These are phyloP conservation scores for Proterorhinus semilunaris DNA, from an alignment of 2,113 vertebrate species.

Conservation along the genomic window DNA sequence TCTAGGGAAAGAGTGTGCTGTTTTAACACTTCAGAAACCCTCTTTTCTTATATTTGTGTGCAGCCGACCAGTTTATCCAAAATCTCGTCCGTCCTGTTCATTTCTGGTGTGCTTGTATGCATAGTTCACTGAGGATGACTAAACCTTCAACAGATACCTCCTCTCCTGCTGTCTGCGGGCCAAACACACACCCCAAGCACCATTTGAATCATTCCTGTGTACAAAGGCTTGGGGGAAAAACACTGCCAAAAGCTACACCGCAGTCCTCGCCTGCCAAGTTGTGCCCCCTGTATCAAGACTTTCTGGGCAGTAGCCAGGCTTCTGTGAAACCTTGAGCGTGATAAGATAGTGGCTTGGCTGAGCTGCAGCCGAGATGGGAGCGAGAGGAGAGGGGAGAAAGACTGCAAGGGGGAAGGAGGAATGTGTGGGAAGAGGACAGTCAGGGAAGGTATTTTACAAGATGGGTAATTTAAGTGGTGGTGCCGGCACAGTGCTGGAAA, in stretches of 20 bases:
- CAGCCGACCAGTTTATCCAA: neutral
- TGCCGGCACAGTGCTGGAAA: conserved; percentile 14
- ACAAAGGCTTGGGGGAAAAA: conserved; percentile 64
- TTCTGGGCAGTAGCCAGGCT: conserved; percentile 61
- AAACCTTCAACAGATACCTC: conserved; percentile 31
- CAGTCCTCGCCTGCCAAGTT: conserved; percentile 64
- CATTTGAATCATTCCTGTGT: conserved; percentile 52
- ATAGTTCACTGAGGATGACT: conserved; percentile 9
- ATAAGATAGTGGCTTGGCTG: conserved; percentile 62
- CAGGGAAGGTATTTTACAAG: conserved; percentile 36
- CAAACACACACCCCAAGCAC: conserved; percentile 25
- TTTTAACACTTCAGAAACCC: neutral
- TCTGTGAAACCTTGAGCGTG: conserved; percentile 68
- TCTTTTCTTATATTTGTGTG: conserved; percentile 8
- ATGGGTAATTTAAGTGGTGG: conserved; percentile 31
- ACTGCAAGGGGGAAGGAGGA: conserved; percentile 28
- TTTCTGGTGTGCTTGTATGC: conserved; percentile 22
- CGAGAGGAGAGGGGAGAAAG: conserved; percentile 13
- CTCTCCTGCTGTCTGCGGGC: conserved; percentile 12
- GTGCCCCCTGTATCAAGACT: conserved; percentile 58
- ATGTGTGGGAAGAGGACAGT: conserved; percentile 50
- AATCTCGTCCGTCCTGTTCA: conserved; percentile 13
- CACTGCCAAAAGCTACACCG: conserved; percentile 51
- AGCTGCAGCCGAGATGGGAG: conserved; percentile 34
- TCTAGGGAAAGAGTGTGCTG: neutral